Evolutionary conservation across 1,140 invertebrate genomes (phyloP).

Genomic region (Rhopalosiphum padi): DNA sequence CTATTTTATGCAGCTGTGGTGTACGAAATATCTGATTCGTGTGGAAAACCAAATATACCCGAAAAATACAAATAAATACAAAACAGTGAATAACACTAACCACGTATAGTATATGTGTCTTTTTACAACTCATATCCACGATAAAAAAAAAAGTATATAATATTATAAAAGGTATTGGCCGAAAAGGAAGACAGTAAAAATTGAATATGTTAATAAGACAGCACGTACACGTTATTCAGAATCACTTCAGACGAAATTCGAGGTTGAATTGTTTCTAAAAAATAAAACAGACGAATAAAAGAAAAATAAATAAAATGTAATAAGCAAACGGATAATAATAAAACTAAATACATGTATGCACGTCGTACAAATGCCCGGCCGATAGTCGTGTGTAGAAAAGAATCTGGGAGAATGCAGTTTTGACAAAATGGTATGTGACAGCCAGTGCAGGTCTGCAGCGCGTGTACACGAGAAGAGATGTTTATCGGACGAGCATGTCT

Average conservation of each 20-base stretch:
- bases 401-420: slow-evolving; percentile 56
- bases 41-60: background rate
- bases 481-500: slow-evolving; percentile 46
- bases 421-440: slow-evolving; percentile 57
- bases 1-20: background rate
- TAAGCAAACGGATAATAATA: background rate
- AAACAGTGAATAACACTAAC: background rate
- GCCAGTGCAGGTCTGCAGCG: slow-evolving; percentile 25
- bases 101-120: background rate
- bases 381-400: background rate
- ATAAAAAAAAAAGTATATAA: background rate
- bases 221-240: background rate
- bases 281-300: background rate
- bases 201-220: background rate
- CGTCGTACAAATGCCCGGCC: background rate
- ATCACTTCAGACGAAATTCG: background rate
- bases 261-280: background rate
- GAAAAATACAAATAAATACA: background rate
- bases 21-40: background rate
- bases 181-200: background rate
- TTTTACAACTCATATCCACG: background rate
- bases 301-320: background rate
- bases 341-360: background rate
- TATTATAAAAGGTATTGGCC: background rate
- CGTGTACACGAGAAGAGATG: background rate